Percentiles rank a stretch among this genome's conserved stretches.
These are phyloP conservation scores for Drosophila seguyi DNA, from an alignment of 1,140 invertebrate genomes.

Conservation along the genomic window DNA sequence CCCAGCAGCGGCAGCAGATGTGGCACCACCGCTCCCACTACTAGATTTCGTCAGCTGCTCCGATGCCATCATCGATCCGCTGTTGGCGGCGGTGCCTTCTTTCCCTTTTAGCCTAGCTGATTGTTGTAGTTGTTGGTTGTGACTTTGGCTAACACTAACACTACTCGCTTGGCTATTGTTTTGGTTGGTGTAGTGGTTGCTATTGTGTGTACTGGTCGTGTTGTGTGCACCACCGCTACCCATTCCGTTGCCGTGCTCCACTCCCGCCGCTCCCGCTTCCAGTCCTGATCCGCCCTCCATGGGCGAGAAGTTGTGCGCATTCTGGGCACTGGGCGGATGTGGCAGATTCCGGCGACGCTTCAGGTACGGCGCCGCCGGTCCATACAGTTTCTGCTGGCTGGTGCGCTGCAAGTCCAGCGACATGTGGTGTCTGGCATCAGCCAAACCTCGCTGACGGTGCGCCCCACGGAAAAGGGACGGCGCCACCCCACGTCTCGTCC, in stretches of 20 bases:
- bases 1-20: slow-evolving; percentile 78
- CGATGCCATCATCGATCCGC: slow-evolving; percentile 76
- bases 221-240: slow-evolving; percentile 61
- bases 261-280: slow-evolving; percentile 24
- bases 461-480: slow-evolving; percentile 71
- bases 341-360: slow-evolving; percentile 78
- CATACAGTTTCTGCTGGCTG: slow-evolving; percentile 79
- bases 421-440: slow-evolving; percentile 73
- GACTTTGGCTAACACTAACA: slow-evolving; percentile 57
- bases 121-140: slow-evolving; percentile 60
- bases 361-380: slow-evolving; percentile 74
- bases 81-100: slow-evolving; percentile 75
- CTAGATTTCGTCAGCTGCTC: slow-evolving; percentile 84
- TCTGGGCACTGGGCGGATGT: slow-evolving; percentile 82
- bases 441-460: slow-evolving; percentile 56
- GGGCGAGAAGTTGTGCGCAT: slow-evolving; percentile 83
- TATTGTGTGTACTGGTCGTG: slow-evolving; percentile 59
- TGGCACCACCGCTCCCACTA: slow-evolving; percentile 82
- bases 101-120: slow-evolving; percentile 85
- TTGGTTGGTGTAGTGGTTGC: slow-evolving; percentile 42
- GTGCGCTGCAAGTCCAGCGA: slow-evolving; percentile 79
- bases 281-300: slow-evolving; percentile 55
- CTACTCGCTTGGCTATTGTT: slow-evolving; percentile 70
- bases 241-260: slow-evolving; percentile 42
- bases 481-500: slow-evolving; percentile 80